A percentile compares a stretch with the other conserved stretches of the same genome.
Evolutionary conservation across 2,888 invertebrate species (phyloP).

Genomic region (Platycheirus rosarum): DNA sequence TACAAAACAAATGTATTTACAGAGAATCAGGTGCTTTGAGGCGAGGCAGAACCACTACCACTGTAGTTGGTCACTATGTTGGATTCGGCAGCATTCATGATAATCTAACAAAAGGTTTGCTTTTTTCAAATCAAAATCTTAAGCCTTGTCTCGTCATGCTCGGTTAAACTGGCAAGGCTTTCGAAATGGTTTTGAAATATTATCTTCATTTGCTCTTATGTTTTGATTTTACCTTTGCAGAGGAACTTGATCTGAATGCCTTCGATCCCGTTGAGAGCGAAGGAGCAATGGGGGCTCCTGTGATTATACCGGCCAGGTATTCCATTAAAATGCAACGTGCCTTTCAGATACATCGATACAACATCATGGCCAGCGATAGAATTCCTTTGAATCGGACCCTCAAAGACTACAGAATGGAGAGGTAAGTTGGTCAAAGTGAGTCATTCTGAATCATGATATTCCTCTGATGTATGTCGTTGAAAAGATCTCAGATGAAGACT

Average conservation of each 20-base stretch:
- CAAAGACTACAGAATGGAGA: conserved; percentile 92
- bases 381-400: conserved; percentile 93
- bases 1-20: too few species aligned
- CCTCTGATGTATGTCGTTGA: too few species aligned
- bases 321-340: conserved; percentile 90
- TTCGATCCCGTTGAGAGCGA: conserved; percentile 89
- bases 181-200: background rate
- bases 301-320: conserved; percentile 89
- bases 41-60: conserved; percentile 81
- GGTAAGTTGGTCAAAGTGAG: conserved; percentile 83
- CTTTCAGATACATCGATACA: conserved; percentile 93
- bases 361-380: conserved; percentile 93
- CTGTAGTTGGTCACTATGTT: conserved; percentile 94
- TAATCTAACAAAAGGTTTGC: conserved; percentile 88
- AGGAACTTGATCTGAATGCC: conserved; percentile 87
- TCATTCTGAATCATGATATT: background rate
- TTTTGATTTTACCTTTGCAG: too few species aligned
- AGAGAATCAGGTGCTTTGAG: conserved; percentile 64
- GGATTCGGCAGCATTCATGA: conserved; percentile 91
- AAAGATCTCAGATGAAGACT: too few species aligned
- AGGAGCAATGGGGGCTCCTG: conserved; percentile 91
- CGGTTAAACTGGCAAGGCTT: background rate
- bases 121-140: conserved; percentile 5
- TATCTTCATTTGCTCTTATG: too few species aligned
- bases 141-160: conserved; percentile 17